These are phyloP conservation scores for Microctenopoma stevenorrisi DNA, from an alignment of 2,797 vertebrate genomes.

Conservation along the genomic window DNA sequence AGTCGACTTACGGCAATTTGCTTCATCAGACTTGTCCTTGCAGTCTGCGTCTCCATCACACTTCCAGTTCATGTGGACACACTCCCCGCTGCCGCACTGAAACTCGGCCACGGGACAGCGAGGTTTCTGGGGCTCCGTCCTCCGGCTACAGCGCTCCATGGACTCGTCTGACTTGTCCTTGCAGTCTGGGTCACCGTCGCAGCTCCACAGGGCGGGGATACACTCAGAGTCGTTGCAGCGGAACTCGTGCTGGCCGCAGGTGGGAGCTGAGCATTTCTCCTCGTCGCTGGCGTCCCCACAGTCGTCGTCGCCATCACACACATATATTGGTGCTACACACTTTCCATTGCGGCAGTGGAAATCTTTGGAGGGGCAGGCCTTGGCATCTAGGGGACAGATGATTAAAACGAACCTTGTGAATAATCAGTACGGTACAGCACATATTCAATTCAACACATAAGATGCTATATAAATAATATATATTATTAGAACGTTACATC, in stretches of 20 bases:
- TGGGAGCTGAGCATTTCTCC: slow-evolving; percentile 87
- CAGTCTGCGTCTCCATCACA: slow-evolving; percentile 97
- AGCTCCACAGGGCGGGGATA: slow-evolving; percentile 94
- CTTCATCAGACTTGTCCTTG: slow-evolving; percentile 97
- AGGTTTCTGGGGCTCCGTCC: slow-evolving; percentile 82
- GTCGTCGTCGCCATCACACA: slow-evolving; percentile 93
- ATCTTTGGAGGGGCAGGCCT: slow-evolving; percentile 90
- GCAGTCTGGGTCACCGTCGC: slow-evolving; percentile 94
- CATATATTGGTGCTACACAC: slow-evolving; percentile 89
- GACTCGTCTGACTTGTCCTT: slow-evolving; percentile 93
- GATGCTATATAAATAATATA: neutral
- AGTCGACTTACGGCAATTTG: slow-evolving; percentile 89
- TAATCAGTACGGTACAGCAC: neutral
- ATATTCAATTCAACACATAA: neutral
- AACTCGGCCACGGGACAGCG: slow-evolving; percentile 88
- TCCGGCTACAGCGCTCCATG: slow-evolving; percentile 87
- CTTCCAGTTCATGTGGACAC: slow-evolving; percentile 95
- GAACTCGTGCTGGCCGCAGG: slow-evolving; percentile 92
- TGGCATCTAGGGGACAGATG: slow-evolving; percentile 73
- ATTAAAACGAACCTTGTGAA: neutral
- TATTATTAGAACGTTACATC: neutral
- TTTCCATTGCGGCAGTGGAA: slow-evolving; percentile 90
- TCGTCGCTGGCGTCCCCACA: slow-evolving; percentile 91
- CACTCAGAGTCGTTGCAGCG: slow-evolving; percentile 93
- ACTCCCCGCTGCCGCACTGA: slow-evolving; percentile 90